These are phyloP conservation scores for Oscheius sp. DNA, from an alignment of 2,888 invertebrate genomes.

Conservation along the genomic window DNA sequence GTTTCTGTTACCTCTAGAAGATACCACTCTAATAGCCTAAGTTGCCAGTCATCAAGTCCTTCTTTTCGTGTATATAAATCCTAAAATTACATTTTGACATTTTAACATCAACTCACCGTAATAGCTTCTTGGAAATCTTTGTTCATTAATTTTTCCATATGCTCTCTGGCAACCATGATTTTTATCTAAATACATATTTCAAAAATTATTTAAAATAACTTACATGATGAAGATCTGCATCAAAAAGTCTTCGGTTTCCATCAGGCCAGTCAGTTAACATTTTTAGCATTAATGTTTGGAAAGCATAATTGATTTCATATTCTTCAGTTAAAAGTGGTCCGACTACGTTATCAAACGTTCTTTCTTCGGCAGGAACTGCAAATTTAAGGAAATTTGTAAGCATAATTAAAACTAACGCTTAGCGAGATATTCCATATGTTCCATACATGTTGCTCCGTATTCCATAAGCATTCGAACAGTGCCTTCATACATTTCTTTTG, in stretches of 20 bases:
- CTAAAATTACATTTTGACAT: constrained; percentile 29
- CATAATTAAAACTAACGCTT: constrained; percentile 38
- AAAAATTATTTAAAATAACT: neutral
- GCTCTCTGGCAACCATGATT: constrained; percentile 65
- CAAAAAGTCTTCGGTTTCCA: constrained; percentile 56
- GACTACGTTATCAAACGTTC: constrained; percentile 63
- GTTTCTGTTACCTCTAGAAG: constrained; percentile 38
- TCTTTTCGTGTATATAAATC: constrained; percentile 58
- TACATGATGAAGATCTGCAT: constrained; percentile 63
- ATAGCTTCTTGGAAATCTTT: constrained; percentile 57
- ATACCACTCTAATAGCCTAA: constrained; percentile 63
- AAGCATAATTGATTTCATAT: constrained; percentile 65
- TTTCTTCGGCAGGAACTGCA: constrained; percentile 45
- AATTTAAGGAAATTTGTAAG: too few relatives aligned
- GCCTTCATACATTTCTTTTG: constrained; percentile 69
- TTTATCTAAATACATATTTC: constrained; percentile 53
- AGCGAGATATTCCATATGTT: constrained; percentile 63
- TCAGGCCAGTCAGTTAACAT: constrained; percentile 70
- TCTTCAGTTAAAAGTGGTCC: constrained; percentile 65
- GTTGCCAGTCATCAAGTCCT: constrained; percentile 61
- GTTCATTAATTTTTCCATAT: constrained; percentile 62
- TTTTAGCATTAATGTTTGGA: constrained; percentile 66
- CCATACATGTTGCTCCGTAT: constrained; percentile 66
- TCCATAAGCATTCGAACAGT: constrained; percentile 67
- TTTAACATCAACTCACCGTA: constrained; percentile 30